Evolutionary conservation across 1,140 invertebrate species (phyloP).

Genomic region (Pseudomyrmex dendroicus): DNA sequence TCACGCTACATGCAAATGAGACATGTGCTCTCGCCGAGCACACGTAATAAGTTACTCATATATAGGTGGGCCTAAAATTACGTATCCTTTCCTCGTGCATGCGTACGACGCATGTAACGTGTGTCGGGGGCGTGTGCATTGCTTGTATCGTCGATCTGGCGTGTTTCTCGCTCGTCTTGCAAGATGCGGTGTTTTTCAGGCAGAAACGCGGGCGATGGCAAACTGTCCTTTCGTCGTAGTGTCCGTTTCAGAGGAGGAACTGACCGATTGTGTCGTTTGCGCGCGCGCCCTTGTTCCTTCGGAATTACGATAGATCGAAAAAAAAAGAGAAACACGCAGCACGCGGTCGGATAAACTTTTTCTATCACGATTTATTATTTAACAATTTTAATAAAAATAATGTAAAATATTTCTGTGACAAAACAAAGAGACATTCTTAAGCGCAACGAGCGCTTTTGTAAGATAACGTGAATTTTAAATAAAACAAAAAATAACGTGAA

Average conservation of each 20-base stretch:
- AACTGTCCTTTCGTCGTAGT: conserved; percentile 61
- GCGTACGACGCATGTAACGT: conserved; percentile 34
- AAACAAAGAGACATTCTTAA: not conserved
- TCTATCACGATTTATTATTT: not conserved
- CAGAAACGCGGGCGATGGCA: conserved; percentile 9
- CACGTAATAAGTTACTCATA: conserved; percentile 78
- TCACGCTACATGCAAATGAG: conserved; percentile 82
- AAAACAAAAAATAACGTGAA: no score
- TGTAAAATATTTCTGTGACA: not conserved
- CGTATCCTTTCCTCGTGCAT: conserved; percentile 49
- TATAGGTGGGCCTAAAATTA: conserved; percentile 78
- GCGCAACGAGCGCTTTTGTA: no score
- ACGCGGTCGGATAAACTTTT: not conserved
- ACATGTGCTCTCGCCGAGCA: conserved; percentile 77
- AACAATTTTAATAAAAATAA: not conserved
- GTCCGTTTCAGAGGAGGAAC: conserved; percentile 2
- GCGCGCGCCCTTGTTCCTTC: not conserved
- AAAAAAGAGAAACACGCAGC: not conserved
- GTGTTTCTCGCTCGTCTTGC: conserved; percentile 31
- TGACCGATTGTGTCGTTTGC: not conserved
- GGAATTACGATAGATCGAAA: conserved; percentile 11
- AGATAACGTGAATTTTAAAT: no score
- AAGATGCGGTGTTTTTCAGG: conserved; percentile 43
- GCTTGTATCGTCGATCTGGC: not conserved
- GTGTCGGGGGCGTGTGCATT: conserved; percentile 38